Percentiles rank a stretch among this genome's conserved stretches.
Conservation (phyloP, 2,113 vertebrate species). For the Porphyrio hochstetteri region DNA sequence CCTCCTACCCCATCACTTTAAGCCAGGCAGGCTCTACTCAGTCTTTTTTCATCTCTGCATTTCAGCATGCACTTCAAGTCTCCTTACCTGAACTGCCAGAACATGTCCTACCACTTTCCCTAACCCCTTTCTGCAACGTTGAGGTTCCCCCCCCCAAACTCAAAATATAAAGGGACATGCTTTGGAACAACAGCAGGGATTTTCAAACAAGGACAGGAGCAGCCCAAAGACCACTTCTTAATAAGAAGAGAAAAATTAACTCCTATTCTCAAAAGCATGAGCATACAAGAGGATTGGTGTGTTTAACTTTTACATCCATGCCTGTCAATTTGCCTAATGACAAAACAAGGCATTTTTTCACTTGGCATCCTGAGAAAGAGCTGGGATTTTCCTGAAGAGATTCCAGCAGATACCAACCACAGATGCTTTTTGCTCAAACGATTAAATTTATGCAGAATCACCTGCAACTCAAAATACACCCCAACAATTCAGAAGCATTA, state of each 20-base stretch:
- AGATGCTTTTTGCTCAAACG: neutral
- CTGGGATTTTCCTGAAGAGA: neutral
- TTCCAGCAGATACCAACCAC: neutral
- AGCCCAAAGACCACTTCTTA: neutral
- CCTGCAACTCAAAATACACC: neutral
- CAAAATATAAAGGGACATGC: neutral
- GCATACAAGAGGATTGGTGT: neutral
- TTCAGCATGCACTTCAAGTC: accelerated
- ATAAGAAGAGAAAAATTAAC: neutral
- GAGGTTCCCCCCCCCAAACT: no score
- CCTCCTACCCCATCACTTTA: neutral
- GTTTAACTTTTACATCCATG: neutral
- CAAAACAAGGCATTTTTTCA: neutral
- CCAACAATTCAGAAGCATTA: neutral
- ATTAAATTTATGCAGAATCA: neutral
- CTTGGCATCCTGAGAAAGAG: accelerated
- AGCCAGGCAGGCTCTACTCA: neutral
- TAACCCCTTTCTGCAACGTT: neutral
- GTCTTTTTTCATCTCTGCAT: neutral
- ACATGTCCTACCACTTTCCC: neutral
- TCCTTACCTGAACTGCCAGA: neutral
- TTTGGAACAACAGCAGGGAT: neutral
- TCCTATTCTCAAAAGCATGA: neutral
- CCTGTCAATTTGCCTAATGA: neutral
- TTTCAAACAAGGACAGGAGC: neutral